phyloP scores from a whole-genome alignment of 2,797 vertebrate genomes.

The Anomalospiza imberbis region DNA sequence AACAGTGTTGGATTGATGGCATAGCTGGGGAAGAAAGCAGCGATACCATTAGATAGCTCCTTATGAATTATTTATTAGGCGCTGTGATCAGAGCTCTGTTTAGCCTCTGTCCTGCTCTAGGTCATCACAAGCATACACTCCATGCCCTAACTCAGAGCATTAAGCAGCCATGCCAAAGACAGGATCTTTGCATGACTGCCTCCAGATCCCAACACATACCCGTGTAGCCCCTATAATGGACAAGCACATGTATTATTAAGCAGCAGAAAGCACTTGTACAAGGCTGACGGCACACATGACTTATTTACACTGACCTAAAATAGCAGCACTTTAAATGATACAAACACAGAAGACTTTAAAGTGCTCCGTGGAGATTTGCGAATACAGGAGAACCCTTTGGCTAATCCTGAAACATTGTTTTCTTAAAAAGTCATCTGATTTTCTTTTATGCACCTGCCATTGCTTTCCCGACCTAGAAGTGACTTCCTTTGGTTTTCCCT shows the following conservation, averaged over 20 bases:
- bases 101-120: constrained; percentile 30
- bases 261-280: constrained; percentile 75
- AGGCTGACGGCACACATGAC: constrained; percentile 69
- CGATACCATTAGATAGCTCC: neutral
- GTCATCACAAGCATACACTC: constrained; percentile 7
- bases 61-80: constrained; percentile 3
- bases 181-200: constrained; percentile 71
- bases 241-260: constrained; percentile 82
- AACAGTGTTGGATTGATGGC: neutral
- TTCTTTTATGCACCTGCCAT: constrained; percentile 38
- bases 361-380: constrained; percentile 65
- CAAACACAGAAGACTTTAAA: constrained; percentile 73
- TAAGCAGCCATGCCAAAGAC: constrained; percentile 30
- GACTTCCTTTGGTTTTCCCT: constrained; percentile 38
- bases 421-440: constrained; percentile 36
- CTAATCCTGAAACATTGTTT: constrained; percentile 53
- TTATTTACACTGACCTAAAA: constrained; percentile 76
- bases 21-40: neutral
- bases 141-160: constrained; percentile 41
- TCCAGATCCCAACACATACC: constrained; percentile 63
- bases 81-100: constrained; percentile 12
- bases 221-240: constrained; percentile 81
- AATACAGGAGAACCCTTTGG: constrained; percentile 58
- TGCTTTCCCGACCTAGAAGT: constrained; percentile 23
- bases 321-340: constrained; percentile 74